Percentiles rank a stretch among this genome's conserved stretches.
Evolutionary conservation across 64 coral and sea anemone genomes (phyloP).

Genomic region (Exaiptasia diaphana): DNA sequence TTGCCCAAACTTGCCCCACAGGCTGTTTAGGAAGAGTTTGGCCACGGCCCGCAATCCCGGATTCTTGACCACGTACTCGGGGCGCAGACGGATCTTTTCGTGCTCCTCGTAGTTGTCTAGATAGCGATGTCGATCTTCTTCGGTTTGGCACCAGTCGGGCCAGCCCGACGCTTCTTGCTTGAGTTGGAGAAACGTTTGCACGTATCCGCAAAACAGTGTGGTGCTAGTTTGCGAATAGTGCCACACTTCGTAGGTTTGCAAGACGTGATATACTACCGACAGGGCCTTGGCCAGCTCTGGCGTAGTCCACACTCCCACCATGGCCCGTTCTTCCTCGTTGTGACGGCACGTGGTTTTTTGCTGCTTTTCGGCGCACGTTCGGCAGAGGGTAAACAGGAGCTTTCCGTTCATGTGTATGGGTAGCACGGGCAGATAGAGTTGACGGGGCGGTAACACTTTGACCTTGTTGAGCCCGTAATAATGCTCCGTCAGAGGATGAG

Average conservation of each 20-base stretch:
- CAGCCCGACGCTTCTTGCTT: constrained; percentile 39
- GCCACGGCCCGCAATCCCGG: not conserved
- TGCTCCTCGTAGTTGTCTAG: not conserved
- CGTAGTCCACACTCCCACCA: not conserved
- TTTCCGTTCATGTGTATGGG: not conserved
- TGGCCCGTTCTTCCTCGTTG: not conserved
- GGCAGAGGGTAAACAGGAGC: not conserved
- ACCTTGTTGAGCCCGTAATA: not conserved
- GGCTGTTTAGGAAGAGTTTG: not conserved
- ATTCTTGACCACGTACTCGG: not conserved
- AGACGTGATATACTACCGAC: not conserved
- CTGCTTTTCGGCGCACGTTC: not conserved
- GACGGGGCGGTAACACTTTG: not conserved
- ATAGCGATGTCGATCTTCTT: accelerated
- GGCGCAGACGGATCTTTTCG: not conserved
- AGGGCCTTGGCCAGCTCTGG: constrained; percentile 12
- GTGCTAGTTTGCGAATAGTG: not conserved
- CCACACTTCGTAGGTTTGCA: constrained; percentile 25
- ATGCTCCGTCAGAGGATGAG: not conserved
- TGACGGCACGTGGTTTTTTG: not conserved
- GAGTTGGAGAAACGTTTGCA: not conserved
- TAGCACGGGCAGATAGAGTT: not conserved
- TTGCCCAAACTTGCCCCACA: not conserved
- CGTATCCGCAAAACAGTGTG: not conserved
- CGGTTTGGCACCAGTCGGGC: not conserved